Percentiles rank a stretch among this genome's conserved stretches.
Conservation (phyloP, 1,140 invertebrate genomes). For the Galleria mellonella region DNA sequence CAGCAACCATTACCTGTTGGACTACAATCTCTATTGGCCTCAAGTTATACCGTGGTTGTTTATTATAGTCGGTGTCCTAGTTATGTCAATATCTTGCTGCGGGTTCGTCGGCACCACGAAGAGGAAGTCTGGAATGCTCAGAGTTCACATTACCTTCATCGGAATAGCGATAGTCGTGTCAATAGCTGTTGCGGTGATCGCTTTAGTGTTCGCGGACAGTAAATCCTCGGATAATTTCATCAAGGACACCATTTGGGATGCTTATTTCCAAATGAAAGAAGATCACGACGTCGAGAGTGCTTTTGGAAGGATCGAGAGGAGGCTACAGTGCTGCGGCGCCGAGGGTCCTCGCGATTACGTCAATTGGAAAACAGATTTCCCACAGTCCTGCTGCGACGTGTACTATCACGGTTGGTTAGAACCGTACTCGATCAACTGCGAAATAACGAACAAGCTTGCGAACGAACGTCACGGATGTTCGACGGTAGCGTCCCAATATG, state of each 20-base stretch:
- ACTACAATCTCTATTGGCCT: conserved; percentile 62
- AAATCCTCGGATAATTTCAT: conserved; percentile 49
- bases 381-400: conserved; percentile 51
- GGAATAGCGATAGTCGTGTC: conserved; percentile 27
- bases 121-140: conserved; percentile 30
- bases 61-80: conserved; percentile 37
- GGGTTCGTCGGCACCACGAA: conserved; percentile 44
- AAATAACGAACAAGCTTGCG: conserved; percentile 54
- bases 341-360: conserved; percentile 55
- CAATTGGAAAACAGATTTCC: conserved; percentile 51
- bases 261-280: conserved; percentile 41
- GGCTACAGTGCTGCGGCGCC: conserved; percentile 55
- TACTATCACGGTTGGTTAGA: conserved; percentile 56
- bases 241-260: conserved; percentile 59
- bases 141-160: conserved; percentile 28
- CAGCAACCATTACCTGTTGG: conserved; percentile 53
- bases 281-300: conserved; percentile 31
- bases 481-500: conserved; percentile 44
- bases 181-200: conserved; percentile 32
- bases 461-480: conserved; percentile 60
- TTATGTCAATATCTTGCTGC: conserved; percentile 39
- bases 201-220: conserved; percentile 44
- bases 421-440: conserved; percentile 45
- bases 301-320: conserved; percentile 47
- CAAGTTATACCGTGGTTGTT: conserved; percentile 61